Evolutionary conservation across 2,797 vertebrate genomes (phyloP).

Genomic region (Paratrypauchen microcephalus): DNA sequence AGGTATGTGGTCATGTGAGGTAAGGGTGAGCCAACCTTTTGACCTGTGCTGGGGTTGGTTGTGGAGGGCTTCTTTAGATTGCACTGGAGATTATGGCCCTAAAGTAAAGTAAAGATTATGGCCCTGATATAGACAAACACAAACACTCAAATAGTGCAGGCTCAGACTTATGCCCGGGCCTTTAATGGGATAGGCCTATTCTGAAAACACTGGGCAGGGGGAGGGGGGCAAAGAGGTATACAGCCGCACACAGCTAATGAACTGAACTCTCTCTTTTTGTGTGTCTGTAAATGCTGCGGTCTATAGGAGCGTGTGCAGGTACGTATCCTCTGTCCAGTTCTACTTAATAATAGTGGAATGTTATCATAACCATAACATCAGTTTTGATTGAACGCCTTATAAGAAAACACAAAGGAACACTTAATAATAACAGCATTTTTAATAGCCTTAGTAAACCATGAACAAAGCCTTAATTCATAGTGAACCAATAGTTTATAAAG

Average conservation of each 20-base stretch:
- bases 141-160: slow-evolving; percentile 14
- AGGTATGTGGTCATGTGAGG: background rate
- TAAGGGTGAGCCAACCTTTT: slow-evolving; percentile 13
- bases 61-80: slow-evolving; percentile 16
- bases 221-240: slow-evolving; percentile 1
- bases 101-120: too few species aligned
- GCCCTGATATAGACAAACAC: slow-evolving; percentile 17
- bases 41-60: slow-evolving; percentile 4
- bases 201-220: slow-evolving; percentile 47
- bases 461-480: too few species aligned
- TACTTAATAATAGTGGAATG: background rate
- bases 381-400: too few species aligned
- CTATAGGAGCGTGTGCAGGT: slow-evolving; percentile 77
- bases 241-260: slow-evolving; percentile 21
- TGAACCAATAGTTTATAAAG: too few species aligned
- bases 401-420: background rate
- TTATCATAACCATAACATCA: background rate
- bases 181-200: slow-evolving; percentile 59
- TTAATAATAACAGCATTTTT: too few species aligned
- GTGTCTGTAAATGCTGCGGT: slow-evolving; percentile 32
- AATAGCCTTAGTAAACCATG: too few species aligned
- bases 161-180: slow-evolving; percentile 15
- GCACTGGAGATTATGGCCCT: slow-evolving; percentile 22
- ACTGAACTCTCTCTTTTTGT: slow-evolving; percentile 4
- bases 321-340: slow-evolving; percentile 11